phyloP scores from a whole-genome alignment of 2,888 invertebrate species.

The Scaptomyza parva region DNA sequence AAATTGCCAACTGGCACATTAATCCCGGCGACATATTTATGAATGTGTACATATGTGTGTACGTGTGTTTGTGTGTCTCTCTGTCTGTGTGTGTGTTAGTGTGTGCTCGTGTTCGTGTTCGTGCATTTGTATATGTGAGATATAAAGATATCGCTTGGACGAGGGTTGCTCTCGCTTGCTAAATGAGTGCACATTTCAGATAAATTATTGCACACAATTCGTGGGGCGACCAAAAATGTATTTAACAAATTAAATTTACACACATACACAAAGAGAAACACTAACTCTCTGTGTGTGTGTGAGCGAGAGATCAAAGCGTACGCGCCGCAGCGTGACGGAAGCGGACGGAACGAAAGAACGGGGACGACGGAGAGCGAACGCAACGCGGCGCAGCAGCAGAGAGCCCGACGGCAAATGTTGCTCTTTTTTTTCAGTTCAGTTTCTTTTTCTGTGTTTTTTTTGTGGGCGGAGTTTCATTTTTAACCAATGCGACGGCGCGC shows the following conservation, averaged over 20 bases:
- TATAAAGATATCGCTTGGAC: conserved; percentile 76
- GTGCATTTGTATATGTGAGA: conserved; percentile 75
- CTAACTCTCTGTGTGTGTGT: conserved; percentile 7
- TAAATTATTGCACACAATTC: conserved; percentile 82
- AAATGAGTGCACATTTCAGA: conserved; percentile 79
- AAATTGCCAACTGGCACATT: conserved; percentile 81
- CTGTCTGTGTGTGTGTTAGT: conserved; percentile 5
- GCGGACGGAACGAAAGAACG: conserved; percentile 26
- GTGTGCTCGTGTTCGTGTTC: conserved; percentile 55
- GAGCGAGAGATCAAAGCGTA: conserved; percentile 60
- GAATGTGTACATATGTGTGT: conserved; percentile 34
- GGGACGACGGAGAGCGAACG: conserved; percentile 26
- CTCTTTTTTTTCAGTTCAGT: conserved; percentile 5
- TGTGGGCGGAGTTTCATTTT: conserved; percentile 53
- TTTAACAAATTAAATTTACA: conserved; percentile 80
- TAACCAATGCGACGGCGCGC: conserved; percentile 53
- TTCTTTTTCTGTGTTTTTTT: not conserved
- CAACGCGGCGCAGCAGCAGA: not conserved
- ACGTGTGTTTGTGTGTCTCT: not conserved
- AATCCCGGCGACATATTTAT: conserved; percentile 82
- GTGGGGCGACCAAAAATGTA: conserved; percentile 70
- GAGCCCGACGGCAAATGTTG: conserved; percentile 42
- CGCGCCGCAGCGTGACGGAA: conserved; percentile 59
- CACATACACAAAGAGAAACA: conserved; percentile 50
- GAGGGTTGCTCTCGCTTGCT: conserved; percentile 73